A percentile compares a stretch with the other conserved stretches of the same genome.
Evolutionary conservation across 2,888 invertebrate species (phyloP).

Genomic region (Pseudanteris insignis): DNA sequence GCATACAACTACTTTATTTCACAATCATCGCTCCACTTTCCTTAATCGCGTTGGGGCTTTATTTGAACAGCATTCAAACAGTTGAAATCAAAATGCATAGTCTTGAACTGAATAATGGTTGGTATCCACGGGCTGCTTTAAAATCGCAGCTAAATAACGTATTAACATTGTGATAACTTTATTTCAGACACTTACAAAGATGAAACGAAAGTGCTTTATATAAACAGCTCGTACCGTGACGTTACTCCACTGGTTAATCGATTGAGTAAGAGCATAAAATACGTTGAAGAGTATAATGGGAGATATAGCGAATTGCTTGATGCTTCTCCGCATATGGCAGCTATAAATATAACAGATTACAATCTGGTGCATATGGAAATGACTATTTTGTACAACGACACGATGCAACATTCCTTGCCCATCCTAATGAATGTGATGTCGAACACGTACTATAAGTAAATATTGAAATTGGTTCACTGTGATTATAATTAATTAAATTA

Average conservation of each 20-base stretch:
- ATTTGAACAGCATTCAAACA: constrained; percentile 72
- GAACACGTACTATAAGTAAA: constrained; percentile 76
- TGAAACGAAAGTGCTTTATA: constrained; percentile 72
- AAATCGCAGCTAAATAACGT: not conserved
- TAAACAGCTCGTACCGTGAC: constrained; percentile 69
- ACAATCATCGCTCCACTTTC: constrained; percentile 78
- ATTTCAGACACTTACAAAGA: constrained; percentile 70
- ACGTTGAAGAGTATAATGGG: constrained; percentile 72
- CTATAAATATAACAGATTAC: constrained; percentile 72
- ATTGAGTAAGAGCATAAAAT: constrained; percentile 58
- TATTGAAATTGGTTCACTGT: no score
- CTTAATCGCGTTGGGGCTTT: constrained; percentile 76
- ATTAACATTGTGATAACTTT: no score
- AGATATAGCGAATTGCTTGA: constrained; percentile 73
- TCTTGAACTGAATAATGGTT: constrained; percentile 71
- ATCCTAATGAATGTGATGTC: constrained; percentile 78
- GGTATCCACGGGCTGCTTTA: no score
- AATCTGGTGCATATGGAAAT: constrained; percentile 68
- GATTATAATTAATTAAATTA: no score
- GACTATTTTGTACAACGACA: constrained; percentile 79
- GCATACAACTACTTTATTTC: constrained; percentile 78
- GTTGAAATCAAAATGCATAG: constrained; percentile 74
- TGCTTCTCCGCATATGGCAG: constrained; percentile 75
- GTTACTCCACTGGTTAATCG: constrained; percentile 57
- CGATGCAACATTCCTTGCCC: constrained; percentile 81